These are phyloP conservation scores for Clarias platycephalus DNA, from an alignment of 2,797 vertebrate genomes.

Conservation along the genomic window DNA sequence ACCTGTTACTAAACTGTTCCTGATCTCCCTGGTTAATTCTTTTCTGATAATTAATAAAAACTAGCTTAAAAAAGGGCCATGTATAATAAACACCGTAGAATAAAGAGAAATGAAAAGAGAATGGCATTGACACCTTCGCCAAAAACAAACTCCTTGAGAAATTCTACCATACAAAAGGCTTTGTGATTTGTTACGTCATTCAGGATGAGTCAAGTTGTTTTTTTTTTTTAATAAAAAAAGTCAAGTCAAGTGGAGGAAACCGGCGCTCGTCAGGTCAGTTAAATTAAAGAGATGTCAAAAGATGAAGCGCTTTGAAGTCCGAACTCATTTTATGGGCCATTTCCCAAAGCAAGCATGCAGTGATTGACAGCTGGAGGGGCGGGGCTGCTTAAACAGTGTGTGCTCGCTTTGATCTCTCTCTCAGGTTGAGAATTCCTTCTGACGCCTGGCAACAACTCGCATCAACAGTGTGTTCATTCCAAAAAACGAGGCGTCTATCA, in stretches of 20 bases:
- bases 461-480: background rate
- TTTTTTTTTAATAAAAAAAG: conserved; percentile 51
- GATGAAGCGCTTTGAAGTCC: conserved; percentile 68
- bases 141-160: background rate
- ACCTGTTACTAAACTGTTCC: background rate
- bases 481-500: background rate
- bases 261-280: conserved; percentile 29
- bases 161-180: conserved; percentile 4
- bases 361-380: conserved; percentile 55
- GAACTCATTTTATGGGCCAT: conserved; percentile 71
- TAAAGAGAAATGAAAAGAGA: background rate
- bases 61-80: background rate
- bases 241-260: conserved; percentile 56
- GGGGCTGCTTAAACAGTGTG: conserved; percentile 42
- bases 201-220: conserved; percentile 43
- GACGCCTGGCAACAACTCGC: conserved; percentile 29
- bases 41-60: background rate
- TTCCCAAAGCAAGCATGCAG: conserved; percentile 69
- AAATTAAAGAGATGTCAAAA: conserved; percentile 49
- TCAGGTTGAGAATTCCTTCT: conserved; percentile 40
- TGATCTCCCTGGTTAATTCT: background rate
- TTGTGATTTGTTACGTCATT: background rate
- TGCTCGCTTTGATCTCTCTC: conserved; percentile 48
- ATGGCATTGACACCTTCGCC: too few species aligned
- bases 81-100: background rate